Evolutionary conservation across 2,888 invertebrate species (phyloP).

Genomic region (Aromia moschata): DNA sequence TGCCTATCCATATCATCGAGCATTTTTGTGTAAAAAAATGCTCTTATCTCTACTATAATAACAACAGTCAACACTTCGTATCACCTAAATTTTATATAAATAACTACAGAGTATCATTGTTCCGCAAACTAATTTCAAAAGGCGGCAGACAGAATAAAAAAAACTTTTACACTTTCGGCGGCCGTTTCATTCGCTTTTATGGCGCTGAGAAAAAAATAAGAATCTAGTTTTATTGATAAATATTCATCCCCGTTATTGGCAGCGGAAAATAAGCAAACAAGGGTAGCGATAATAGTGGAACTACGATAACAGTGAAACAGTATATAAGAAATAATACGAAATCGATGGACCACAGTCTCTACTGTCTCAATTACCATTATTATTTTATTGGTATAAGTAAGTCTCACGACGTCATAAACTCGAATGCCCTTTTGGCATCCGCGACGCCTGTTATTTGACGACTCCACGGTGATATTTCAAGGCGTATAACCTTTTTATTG

Average conservation of each 20-base stretch:
- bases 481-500: slow-evolving; percentile 26
- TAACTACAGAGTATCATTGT: neutral
- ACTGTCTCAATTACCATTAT: slow-evolving; percentile 44
- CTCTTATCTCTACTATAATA: too few species aligned
- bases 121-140: slow-evolving; percentile 17
- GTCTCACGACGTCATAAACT: slow-evolving; percentile 44
- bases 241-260: slow-evolving; percentile 17
- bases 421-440: slow-evolving; percentile 39
- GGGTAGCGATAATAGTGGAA: slow-evolving; percentile 32
- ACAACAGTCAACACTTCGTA: too few species aligned
- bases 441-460: slow-evolving; percentile 35
- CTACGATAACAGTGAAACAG: slow-evolving; percentile 33
- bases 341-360: slow-evolving; percentile 30
- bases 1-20: too few species aligned
- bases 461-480: slow-evolving; percentile 34
- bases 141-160: neutral
- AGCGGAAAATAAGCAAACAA: slow-evolving; percentile 34
- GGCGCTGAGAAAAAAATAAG: slow-evolving; percentile 4
- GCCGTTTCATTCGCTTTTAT: slow-evolving; percentile 5
- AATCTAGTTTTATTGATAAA: slow-evolving; percentile 24
- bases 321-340: slow-evolving; percentile 35
- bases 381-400: slow-evolving; percentile 47
- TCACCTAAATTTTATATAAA: too few species aligned
- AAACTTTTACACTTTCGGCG: neutral
- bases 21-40: too few species aligned